phyloP scores from a whole-genome alignment of 1,140 invertebrate genomes.

The Ectropis grisescens region DNA sequence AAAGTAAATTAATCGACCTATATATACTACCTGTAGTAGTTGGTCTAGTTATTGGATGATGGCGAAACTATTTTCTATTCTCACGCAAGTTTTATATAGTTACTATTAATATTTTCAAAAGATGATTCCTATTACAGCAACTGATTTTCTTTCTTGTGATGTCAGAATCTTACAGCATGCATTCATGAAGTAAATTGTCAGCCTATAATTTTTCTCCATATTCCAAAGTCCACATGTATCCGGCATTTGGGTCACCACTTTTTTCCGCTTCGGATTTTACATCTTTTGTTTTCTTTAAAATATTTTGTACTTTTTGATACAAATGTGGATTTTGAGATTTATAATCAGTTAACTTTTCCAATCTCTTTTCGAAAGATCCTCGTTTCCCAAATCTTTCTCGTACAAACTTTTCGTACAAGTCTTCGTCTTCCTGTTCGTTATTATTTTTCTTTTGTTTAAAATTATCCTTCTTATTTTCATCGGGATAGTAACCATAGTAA shows the following conservation, averaged over 20 bases:
- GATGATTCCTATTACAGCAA: no score
- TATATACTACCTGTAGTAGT: no score
- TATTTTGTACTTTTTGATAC: constrained; percentile 38
- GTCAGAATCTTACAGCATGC: no score
- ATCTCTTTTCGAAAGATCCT: constrained; percentile 30
- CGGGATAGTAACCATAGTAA: constrained; percentile 17
- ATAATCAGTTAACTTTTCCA: constrained; percentile 30
- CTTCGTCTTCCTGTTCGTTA: constrained; percentile 30
- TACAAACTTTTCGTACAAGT: constrained; percentile 57
- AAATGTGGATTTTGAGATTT: constrained; percentile 28
- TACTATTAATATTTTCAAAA: no score
- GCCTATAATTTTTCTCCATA: constrained; percentile 42
- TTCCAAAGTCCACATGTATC: constrained; percentile 69
- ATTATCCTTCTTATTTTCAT: constrained; percentile 22
- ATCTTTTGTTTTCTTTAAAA: constrained; percentile 49
- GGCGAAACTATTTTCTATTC: no score
- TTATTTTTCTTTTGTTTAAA: constrained; percentile 23
- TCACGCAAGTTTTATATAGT: no score
- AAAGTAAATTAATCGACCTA: no score
- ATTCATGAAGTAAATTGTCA: no score
- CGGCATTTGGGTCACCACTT: constrained; percentile 50
- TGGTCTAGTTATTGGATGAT: no score
- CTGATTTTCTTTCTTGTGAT: no score
- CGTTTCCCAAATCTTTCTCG: constrained; percentile 52
- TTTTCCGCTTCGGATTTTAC: constrained; percentile 45